Percentiles rank a stretch among this genome's conserved stretches.
Evolutionary conservation across 2,888 invertebrate genomes (phyloP).

Genomic region (Lordiphosa andalusiaca): DNA sequence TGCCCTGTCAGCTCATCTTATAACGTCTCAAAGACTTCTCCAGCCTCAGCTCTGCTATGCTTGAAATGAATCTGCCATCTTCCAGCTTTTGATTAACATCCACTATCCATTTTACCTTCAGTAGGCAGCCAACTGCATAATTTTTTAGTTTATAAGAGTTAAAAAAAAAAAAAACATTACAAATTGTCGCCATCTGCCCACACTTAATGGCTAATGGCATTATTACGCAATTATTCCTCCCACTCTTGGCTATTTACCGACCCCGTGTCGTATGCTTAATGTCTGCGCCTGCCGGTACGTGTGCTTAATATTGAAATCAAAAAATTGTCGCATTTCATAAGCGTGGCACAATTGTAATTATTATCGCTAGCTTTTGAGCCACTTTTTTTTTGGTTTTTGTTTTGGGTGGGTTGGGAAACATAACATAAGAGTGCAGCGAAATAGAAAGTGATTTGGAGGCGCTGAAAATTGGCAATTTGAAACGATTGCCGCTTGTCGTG

Average conservation of each 20-base stretch:
- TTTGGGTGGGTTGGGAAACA: slow-evolving; percentile 8
- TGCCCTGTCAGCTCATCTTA: no score
- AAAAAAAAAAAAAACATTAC: slow-evolving; percentile 28
- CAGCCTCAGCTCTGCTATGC: no score
- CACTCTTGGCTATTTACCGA: background rate
- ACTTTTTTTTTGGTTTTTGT: no score
- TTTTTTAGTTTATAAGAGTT: slow-evolving; percentile 4
- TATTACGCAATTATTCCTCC: slow-evolving; percentile 25
- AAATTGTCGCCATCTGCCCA: slow-evolving; percentile 24
- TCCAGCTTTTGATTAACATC: no score
- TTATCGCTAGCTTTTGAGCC: slow-evolving; percentile 57
- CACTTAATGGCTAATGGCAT: slow-evolving; percentile 12
- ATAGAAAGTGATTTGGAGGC: slow-evolving; percentile 66
- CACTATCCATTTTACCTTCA: slow-evolving; percentile 32
- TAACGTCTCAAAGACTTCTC: no score
- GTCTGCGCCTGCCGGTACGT: slow-evolving; percentile 39
- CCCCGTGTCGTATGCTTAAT: slow-evolving; percentile 57
- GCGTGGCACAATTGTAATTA: slow-evolving; percentile 51
- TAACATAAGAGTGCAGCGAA: slow-evolving; percentile 42
- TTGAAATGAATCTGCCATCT: no score
- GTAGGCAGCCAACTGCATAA: no score
- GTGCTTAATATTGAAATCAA: slow-evolving; percentile 50
- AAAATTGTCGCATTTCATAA: slow-evolving; percentile 44
- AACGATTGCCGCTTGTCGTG: slow-evolving; percentile 47
- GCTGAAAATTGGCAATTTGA: slow-evolving; percentile 46